Evolutionary conservation across 2,113 vertebrate genomes (phyloP).

Genomic region (Anas platyrhynchos): DNA sequence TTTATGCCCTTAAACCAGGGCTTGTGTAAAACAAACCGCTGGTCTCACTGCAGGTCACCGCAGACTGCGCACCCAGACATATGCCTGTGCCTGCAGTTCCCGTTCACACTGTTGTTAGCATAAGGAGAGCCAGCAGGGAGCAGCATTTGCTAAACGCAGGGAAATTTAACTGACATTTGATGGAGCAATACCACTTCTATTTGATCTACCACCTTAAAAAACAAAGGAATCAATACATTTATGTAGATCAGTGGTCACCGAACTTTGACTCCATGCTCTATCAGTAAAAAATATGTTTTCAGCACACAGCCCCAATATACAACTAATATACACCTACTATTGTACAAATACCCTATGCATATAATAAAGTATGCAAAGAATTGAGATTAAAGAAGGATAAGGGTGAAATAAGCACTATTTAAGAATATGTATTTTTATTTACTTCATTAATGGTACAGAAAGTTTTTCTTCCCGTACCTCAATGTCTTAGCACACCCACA

Average conservation of each 20-base stretch:
- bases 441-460: not conserved
- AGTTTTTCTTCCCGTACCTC: not conserved
- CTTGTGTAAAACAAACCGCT: not conserved
- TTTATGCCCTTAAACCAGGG: not conserved
- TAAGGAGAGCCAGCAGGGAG: not conserved
- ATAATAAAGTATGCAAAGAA: not conserved
- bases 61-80: not conserved
- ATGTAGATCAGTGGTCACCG: not conserved
- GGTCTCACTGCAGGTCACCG: not conserved
- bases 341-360: not conserved
- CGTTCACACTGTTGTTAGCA: not conserved
- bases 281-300: not conserved
- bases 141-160: not conserved
- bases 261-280: not conserved
- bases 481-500: not conserved
- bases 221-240: not conserved
- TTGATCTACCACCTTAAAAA: not conserved
- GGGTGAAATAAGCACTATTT: not conserved
- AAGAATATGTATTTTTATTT: not conserved
- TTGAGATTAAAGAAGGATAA: not conserved
- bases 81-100: rapidly evolving
- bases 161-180: not conserved
- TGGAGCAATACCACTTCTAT: not conserved
- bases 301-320: not conserved
- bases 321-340: not conserved